Conservation (phyloP, 2,888 invertebrate species). For the Druceiella hillmani region DNA sequence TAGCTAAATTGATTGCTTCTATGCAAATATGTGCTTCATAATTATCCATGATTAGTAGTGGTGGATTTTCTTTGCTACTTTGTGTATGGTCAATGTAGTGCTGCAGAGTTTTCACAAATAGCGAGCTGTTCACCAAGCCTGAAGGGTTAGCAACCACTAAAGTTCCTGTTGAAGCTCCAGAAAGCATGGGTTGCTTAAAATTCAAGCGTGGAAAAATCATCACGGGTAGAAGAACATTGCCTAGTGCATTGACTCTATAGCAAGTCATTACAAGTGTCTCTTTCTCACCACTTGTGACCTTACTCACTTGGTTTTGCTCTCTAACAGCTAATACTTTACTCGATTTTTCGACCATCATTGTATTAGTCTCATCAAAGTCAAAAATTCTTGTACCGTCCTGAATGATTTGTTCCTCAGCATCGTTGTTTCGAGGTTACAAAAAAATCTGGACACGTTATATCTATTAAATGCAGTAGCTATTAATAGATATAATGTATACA, state of each 20-base stretch:
- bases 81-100: conserved; percentile 1
- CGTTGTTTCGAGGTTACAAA: conserved; percentile 12
- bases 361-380: conserved; percentile 30
- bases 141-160: conserved; percentile 29
- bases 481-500: conserved; percentile 19
- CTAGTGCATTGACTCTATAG: conserved; percentile 23
- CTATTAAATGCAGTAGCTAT: conserved; percentile 23
- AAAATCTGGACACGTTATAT: conserved; percentile 14
- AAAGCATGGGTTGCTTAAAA: conserved; percentile 2
- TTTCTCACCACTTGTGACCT: conserved; percentile 25
- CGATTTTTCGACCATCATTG: conserved; percentile 30
- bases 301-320: conserved; percentile 4
- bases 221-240: conserved; percentile 21
- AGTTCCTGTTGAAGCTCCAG: conserved; percentile 26
- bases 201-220: background rate
- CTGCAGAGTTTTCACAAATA: conserved; percentile 2
- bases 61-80: conserved; percentile 4
- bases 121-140: conserved; percentile 32
- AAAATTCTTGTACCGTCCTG: conserved; percentile 27
- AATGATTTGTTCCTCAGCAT: conserved; percentile 16
- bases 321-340: conserved; percentile 12
- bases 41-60: conserved; percentile 3
- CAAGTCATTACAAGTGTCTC: conserved; percentile 25
- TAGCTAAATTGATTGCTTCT: background rate
- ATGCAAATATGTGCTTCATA: conserved; percentile 2